Evolutionary conservation across 2,113 vertebrate species (phyloP).

Genomic region (Solea senegalensis): DNA sequence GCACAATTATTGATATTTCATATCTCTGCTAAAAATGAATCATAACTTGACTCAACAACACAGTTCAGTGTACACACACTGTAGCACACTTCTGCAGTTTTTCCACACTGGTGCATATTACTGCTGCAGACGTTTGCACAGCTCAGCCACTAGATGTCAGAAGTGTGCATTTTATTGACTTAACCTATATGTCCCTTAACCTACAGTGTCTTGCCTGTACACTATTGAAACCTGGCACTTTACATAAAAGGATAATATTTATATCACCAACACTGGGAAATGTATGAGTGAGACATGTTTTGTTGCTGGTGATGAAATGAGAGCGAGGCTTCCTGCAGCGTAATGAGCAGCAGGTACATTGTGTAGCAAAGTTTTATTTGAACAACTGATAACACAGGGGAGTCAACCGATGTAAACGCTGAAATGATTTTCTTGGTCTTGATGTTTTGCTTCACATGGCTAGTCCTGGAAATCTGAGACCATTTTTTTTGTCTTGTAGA

Average conservation of each 20-base stretch:
- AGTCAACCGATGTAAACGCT: constrained; percentile 53
- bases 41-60: too few species aligned
- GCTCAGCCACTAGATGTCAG: constrained; percentile 78
- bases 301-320: constrained; percentile 20
- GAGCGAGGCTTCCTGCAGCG: constrained; percentile 32
- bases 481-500: constrained; percentile 28
- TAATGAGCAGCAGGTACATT: constrained; percentile 58
- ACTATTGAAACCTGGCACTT: constrained; percentile 18
- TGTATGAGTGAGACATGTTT: background rate
- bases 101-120: background rate
- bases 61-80: background rate
- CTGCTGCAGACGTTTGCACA: background rate
- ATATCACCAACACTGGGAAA: background rate
- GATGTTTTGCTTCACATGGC: constrained; percentile 30
- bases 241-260: too few species aligned
- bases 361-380: constrained; percentile 63
- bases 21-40: too few species aligned
- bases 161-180: constrained; percentile 44
- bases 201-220: background rate
- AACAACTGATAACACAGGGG: constrained; percentile 70
- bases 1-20: too few species aligned
- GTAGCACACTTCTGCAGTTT: background rate
- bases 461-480: constrained; percentile 20
- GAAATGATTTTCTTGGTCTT: constrained; percentile 30
- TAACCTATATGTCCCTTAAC: background rate